Evolutionary conservation across 2,888 invertebrate species (phyloP).

Genomic region (Thecophora atra): DNA sequence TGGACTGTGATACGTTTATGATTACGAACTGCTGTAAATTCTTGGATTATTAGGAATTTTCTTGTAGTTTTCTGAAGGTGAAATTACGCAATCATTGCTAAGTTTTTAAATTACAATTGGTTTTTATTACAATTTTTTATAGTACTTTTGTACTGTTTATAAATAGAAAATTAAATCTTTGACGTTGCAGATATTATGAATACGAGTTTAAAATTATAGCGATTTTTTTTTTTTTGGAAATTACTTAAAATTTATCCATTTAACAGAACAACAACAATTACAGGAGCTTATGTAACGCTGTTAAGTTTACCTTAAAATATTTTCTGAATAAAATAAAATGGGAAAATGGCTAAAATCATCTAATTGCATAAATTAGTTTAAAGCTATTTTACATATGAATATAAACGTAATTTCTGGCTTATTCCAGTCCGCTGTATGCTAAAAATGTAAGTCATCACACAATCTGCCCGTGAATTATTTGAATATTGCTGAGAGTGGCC

Average conservation of each 20-base stretch:
- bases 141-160: neutral
- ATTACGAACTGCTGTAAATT: no score
- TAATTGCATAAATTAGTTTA: neutral
- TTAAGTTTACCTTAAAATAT: conserved; percentile 35
- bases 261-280: conserved; percentile 26
- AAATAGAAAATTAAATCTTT: neutral
- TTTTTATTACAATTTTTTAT: neutral
- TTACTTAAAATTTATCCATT: conserved; percentile 16
- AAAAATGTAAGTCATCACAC: neutral
- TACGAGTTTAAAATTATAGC: neutral
- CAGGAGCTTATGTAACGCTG: conserved; percentile 25
- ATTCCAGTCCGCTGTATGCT: neutral
- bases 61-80: no score
- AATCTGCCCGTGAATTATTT: neutral
- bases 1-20: no score
- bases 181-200: neutral
- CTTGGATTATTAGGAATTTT: no score
- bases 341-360: neutral
- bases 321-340: conserved; percentile 24
- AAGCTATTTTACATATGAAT: conserved; percentile 12
- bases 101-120: no score
- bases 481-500: neutral
- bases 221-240: conserved; percentile 20
- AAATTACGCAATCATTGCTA: no score
- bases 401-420: neutral